Conservation (phyloP, 2,797 vertebrate genomes). For the Pelochelys cantorii region DNA sequence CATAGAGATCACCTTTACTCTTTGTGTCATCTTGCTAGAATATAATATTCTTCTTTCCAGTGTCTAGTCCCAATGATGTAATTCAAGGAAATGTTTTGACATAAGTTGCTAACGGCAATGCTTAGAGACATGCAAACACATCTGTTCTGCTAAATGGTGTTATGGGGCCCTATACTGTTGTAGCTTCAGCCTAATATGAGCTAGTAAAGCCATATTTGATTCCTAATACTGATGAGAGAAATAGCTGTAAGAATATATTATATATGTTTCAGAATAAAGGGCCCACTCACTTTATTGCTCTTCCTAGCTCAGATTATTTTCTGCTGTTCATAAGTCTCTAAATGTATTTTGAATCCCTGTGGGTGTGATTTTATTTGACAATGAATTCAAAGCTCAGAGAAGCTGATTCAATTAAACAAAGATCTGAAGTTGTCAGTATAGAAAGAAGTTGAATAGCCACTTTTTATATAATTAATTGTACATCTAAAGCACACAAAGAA, state of each 20-base stretch:
- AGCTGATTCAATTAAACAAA: constrained; percentile 60
- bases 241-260: neutral
- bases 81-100: constrained; percentile 26
- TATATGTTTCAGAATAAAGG: constrained; percentile 13
- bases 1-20: neutral
- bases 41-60: neutral
- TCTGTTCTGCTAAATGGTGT: neutral
- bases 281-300: constrained; percentile 44
- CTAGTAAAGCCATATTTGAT: constrained; percentile 17
- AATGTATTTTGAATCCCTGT: constrained; percentile 33
- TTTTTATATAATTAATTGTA: constrained; percentile 65
- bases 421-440: constrained; percentile 48
- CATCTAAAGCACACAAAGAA: constrained; percentile 41
- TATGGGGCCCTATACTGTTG: neutral
- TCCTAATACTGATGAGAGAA: neutral
- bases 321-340: constrained; percentile 32
- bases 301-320: constrained; percentile 44
- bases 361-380: constrained; percentile 61
- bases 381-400: constrained; percentile 49
- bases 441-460: constrained; percentile 20
- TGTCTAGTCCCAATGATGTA: neutral
- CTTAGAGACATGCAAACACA: constrained; percentile 14
- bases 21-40: neutral
- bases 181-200: neutral
- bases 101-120: neutral